Percentiles rank a stretch among this genome's conserved stretches.
Evolutionary conservation across 2,888 invertebrate species (phyloP).

Genomic region (Apoda limacodes): DNA sequence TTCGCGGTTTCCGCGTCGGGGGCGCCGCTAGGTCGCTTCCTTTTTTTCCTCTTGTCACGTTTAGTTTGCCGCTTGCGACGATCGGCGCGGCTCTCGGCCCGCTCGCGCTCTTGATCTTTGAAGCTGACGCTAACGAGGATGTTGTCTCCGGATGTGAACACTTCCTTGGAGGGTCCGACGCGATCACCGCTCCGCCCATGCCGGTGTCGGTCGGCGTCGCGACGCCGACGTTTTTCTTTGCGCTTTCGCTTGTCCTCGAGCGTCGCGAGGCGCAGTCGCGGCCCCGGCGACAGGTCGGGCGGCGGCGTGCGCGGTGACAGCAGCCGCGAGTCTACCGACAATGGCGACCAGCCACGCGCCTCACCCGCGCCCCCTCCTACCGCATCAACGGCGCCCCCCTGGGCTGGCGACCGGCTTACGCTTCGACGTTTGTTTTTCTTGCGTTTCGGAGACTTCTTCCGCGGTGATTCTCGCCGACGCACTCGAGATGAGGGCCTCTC

Average conservation of each 20-base stretch:
- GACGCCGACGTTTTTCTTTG: conserved; percentile 18
- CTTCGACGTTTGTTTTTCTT: conserved; percentile 37
- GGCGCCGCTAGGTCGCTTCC: conserved; percentile 24
- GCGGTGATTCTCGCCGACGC: conserved; percentile 28
- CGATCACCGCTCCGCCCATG: conserved; percentile 41
- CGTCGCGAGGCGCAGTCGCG: conserved; percentile 29
- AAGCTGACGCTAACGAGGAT: conserved; percentile 94
- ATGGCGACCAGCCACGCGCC: conserved; percentile 27
- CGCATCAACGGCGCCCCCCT: conserved; percentile 27
- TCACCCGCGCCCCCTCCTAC: conserved; percentile 19
- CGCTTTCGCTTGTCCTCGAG: conserved; percentile 23
- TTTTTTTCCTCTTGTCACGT: conserved; percentile 24
- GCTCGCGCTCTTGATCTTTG: conserved; percentile 71
- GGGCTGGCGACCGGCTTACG: conserved; percentile 32
- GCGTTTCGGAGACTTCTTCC: conserved; percentile 37
- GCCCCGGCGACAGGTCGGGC: conserved; percentile 36
- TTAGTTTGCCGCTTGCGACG: conserved; percentile 29
- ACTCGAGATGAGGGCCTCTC: conserved; percentile 26
- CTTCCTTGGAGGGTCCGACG: conserved; percentile 82
- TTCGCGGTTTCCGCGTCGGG: conserved; percentile 43
- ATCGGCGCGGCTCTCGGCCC: conserved; percentile 32
- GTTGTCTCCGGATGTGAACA: conserved; percentile 93
- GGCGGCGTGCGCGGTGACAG: conserved; percentile 75
- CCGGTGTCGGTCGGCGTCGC: conserved; percentile 27
- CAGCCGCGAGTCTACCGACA: conserved; percentile 62